Conservation (phyloP, 2,797 vertebrate genomes). For the Gallinago nigripennis region DNA sequence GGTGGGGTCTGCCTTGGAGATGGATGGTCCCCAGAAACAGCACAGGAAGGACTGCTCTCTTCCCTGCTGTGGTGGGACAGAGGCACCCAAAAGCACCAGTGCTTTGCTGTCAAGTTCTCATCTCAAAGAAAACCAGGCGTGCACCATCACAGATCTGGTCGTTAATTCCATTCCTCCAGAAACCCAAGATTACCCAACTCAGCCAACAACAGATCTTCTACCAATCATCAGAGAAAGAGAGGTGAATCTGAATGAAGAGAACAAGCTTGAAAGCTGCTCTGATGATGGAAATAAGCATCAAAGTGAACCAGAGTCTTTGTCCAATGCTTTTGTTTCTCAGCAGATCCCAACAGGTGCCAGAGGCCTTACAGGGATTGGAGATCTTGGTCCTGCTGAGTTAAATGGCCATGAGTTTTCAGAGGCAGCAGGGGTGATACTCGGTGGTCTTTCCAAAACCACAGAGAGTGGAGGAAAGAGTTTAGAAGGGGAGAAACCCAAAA, state of each 20-base stretch:
- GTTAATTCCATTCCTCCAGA: constrained; percentile 1
- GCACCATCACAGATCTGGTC: background rate
- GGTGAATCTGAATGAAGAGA: background rate
- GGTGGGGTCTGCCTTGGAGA: background rate
- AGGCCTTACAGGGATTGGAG: background rate
- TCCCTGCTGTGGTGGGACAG: background rate
- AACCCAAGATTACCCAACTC: constrained; percentile 53
- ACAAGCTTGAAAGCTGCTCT: background rate
- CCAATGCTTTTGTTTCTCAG: background rate
- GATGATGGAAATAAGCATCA: background rate
- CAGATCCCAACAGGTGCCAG: background rate
- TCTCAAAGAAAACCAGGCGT: constrained; percentile 26
- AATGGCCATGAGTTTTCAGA: background rate
- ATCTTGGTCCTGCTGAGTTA: background rate
- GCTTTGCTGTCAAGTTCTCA: constrained; percentile 40
- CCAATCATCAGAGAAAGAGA: constrained; percentile 29
- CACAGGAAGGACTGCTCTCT: background rate
- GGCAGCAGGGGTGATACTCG: background rate
- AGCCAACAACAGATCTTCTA: constrained; percentile 29
- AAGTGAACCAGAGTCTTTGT: background rate
- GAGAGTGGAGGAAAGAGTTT: background rate
- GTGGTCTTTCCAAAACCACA: background rate
- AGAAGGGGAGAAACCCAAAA: background rate
- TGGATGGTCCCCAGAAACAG: background rate
- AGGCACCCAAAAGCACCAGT: background rate